Percentiles rank a stretch among this genome's conserved stretches.
Conservation (phyloP, 2,888 invertebrate genomes). For the Dasypolia templi region DNA sequence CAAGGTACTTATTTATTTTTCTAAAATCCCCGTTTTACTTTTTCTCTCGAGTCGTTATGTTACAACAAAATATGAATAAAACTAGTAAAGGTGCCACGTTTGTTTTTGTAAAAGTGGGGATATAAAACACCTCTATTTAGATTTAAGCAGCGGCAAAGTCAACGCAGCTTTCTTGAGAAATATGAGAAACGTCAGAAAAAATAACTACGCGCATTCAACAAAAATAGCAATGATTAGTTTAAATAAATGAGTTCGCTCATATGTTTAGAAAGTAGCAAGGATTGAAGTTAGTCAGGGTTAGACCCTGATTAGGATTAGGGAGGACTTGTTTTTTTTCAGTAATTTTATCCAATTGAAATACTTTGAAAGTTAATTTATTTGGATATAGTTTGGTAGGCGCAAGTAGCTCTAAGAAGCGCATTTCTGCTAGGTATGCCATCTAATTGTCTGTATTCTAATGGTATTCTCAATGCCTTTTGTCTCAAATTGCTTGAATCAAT, state of each 20-base stretch:
- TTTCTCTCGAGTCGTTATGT: background rate
- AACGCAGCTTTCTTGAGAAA: slow-evolving; percentile 11
- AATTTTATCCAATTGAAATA: background rate
- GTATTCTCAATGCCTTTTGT: slow-evolving; percentile 9
- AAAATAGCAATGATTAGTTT: slow-evolving; percentile 39
- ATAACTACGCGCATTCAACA: slow-evolving; percentile 44
- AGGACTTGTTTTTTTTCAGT: background rate
- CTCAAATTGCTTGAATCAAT: slow-evolving; percentile 3
- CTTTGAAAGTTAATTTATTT: background rate
- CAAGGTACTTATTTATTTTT: too few relatives aligned
- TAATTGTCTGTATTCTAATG: background rate
- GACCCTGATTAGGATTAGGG: background rate
- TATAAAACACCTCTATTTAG: background rate
- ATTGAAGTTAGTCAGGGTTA: slow-evolving; percentile 9
- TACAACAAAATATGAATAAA: background rate
- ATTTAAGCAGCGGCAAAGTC: background rate
- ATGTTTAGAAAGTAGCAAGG: slow-evolving; percentile 12
- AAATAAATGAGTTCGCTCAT: slow-evolving; percentile 27
- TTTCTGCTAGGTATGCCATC: background rate
- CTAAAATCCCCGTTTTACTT: background rate
- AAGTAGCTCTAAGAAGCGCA: slow-evolving; percentile 5
- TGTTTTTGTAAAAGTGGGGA: background rate
- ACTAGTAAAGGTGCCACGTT: background rate
- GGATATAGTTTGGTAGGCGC: background rate
- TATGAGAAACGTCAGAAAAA: slow-evolving; percentile 12